Conservation (phyloP, 1,140 invertebrate species). For the Pinna nobilis region DNA sequence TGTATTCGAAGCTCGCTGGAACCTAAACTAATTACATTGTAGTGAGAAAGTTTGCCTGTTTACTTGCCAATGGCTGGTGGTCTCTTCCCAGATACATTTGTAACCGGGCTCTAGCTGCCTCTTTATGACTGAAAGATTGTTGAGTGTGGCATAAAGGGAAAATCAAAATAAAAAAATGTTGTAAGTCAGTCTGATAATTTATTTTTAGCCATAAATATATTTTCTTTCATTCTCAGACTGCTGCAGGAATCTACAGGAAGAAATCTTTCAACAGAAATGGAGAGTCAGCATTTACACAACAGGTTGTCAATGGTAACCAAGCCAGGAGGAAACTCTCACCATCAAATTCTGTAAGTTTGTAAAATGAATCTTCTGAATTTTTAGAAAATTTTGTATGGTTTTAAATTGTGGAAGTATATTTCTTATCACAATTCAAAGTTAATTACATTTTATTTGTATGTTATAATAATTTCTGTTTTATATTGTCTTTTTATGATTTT, state of each 20-base stretch:
- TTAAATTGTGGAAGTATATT: not conserved
- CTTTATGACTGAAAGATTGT: no score
- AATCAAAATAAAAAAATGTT: no score
- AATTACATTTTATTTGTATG: conserved; percentile 5
- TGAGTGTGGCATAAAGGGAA: no score
- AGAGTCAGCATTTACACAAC: conserved; percentile 38
- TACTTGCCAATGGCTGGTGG: no score
- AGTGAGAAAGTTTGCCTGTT: no score
- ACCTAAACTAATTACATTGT: no score
- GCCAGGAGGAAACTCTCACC: conserved; percentile 60
- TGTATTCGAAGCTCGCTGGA: no score
- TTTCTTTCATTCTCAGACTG: conserved; percentile 36
- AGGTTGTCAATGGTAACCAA: conserved; percentile 36
- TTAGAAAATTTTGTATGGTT: not conserved
- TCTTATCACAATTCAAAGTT: not conserved
- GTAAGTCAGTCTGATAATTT: no score
- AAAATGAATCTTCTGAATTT: not conserved
- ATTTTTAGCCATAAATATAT: conserved; percentile 5
- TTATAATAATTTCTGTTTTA: not conserved
- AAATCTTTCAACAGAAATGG: conserved; percentile 53
- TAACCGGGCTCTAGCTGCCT: no score
- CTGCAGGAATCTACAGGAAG: conserved; percentile 51
- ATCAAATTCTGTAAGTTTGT: conserved; percentile 63
- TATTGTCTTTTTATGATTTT: not conserved
- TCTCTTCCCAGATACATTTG: no score